phyloP scores from a whole-genome alignment of 2,888 invertebrate species.

The Eupeodes luniger region DNA sequence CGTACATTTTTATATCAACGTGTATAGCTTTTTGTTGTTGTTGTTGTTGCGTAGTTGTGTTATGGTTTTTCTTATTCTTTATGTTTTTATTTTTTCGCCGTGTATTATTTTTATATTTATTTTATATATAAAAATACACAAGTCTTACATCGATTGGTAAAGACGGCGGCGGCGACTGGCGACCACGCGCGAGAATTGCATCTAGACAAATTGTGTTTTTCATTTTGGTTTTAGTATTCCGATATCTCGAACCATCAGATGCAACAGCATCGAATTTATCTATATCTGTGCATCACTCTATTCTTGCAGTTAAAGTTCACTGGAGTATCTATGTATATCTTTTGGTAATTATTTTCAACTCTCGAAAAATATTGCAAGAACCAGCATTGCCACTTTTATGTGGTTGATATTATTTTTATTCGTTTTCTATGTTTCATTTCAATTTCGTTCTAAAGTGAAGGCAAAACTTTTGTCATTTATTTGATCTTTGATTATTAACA shows the following conservation, averaged over 20 bases:
- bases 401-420: not conserved
- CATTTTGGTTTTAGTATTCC: constrained; percentile 49
- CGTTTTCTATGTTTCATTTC: not conserved
- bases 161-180: not conserved
- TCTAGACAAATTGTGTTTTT: constrained; percentile 33
- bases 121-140: constrained; percentile 42
- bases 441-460: not conserved
- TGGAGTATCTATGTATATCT: constrained; percentile 33
- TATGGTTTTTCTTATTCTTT: constrained; percentile 67
- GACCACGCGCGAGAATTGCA: constrained; percentile 4
- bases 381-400: constrained; percentile 35
- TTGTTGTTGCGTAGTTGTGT: constrained; percentile 71
- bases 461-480: not conserved
- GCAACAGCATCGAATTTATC: constrained; percentile 59
- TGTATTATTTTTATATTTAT: constrained; percentile 59
- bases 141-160: not conserved
- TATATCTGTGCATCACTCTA: not conserved
- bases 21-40: constrained; percentile 38
- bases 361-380: not conserved
- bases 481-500: too few relatives aligned
- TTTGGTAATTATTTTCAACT: constrained; percentile 39
- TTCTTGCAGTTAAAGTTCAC: constrained; percentile 16
- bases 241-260: constrained; percentile 55
- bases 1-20: constrained; percentile 30
- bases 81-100: not conserved